Evolutionary conservation across 2,113 vertebrate genomes (phyloP).

Genomic region (Lampris incognitus): DNA sequence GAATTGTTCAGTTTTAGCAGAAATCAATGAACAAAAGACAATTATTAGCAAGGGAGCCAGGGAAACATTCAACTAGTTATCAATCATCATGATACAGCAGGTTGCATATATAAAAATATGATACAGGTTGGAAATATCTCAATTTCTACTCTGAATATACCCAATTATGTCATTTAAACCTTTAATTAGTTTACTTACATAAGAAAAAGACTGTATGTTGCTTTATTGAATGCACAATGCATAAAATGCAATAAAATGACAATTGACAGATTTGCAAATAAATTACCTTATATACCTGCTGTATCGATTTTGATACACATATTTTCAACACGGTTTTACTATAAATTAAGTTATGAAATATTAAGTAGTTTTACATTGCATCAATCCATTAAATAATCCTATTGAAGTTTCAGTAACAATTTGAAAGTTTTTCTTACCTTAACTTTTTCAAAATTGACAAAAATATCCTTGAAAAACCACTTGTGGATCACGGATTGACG

Average conservation of each 20-base stretch:
- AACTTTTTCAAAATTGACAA: too few relatives aligned
- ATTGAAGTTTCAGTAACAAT: neutral
- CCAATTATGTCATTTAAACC: neutral
- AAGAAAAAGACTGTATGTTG: neutral
- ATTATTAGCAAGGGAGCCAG: too few relatives aligned
- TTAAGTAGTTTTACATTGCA: neutral
- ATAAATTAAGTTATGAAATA: too few relatives aligned
- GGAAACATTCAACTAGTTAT: too few relatives aligned
- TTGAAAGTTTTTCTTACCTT: too few relatives aligned
- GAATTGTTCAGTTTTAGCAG: too few relatives aligned
- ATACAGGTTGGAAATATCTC: too few relatives aligned
- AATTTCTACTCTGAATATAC: neutral
- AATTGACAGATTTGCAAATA: neutral
- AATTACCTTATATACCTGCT: conserved; percentile 16
- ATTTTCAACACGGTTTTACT: neutral
- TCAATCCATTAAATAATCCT: neutral
- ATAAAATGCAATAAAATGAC: neutral
- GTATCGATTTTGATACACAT: neutral
- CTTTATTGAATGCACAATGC: neutral
- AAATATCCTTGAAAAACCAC: too few relatives aligned
- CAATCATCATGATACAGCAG: too few relatives aligned
- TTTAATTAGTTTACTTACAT: neutral
- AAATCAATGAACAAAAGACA: too few relatives aligned
- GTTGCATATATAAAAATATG: too few relatives aligned
- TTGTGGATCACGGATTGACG: too few relatives aligned